Evolutionary conservation across 2,113 vertebrate genomes (phyloP), one percentile per base, ranked within the genome.

Genomic region (Pampusana beccarii): DNA sequence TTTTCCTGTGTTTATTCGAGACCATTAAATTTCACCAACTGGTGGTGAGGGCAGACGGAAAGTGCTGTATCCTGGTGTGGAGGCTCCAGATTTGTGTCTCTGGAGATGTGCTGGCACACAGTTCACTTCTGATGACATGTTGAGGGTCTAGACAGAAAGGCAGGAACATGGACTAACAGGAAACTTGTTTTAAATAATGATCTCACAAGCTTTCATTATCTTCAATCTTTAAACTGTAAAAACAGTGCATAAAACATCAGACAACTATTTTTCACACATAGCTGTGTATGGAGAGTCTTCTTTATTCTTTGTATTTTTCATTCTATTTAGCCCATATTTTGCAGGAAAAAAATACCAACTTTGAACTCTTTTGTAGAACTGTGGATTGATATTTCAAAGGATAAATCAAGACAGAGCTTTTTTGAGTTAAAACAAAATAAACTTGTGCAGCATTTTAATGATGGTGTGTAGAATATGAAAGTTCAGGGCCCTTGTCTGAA

Each of bases 41-140:
- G 3, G 3, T 4, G 1, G 0, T 50, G 4, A 54, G 38, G 3
- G 20, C 1, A 1, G 5, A 21, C 46, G 25, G 9, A 36, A 51
- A 21, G 5, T n/a, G 2, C 14, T 75, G 9, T 23, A 8, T 66
- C 23, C n/a, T 46, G 5, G 3, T 25, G 5, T 6, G 46, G 10
- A 86, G 33, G 4, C 4, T 71, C 12, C 18, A 71, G 19, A 46
- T 87, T 26, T 50, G 5, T 42, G 25, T 36, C 26, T 53, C 38
- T 38, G 25, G 13, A 67, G 11, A 8, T 11, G 7, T 10, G 4
- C 5, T 70, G 62, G 7, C 50, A 80, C 16, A n/a, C 77, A 19
- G 4, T 69, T 80, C 51, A 4, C 4, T 83, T 60, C 56, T 80
- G 26, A 2, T 57, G 29, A 10, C 33, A 13, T 44, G 25, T 61